These are phyloP conservation scores for Erpornis zantholeuca DNA, from an alignment of 2,113 vertebrate species.

Conservation along the genomic window DNA sequence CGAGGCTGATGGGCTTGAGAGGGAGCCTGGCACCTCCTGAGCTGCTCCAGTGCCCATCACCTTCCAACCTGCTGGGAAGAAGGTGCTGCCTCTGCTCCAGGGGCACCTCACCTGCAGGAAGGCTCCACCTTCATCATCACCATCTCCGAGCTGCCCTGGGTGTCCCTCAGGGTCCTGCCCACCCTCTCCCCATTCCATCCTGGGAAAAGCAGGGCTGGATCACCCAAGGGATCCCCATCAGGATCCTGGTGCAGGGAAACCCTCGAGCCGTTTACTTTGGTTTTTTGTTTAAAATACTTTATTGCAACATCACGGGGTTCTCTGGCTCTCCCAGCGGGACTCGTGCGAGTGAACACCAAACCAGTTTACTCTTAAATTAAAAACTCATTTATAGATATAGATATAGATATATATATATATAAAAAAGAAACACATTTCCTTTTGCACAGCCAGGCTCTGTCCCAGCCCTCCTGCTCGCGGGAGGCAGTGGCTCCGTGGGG, in stretches of 20 bases:
- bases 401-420: background rate
- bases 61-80: background rate
- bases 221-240: background rate
- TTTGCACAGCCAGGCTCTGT: background rate
- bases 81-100: background rate
- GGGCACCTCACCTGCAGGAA: background rate
- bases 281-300: slow-evolving; percentile 24
- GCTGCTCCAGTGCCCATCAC: background rate
- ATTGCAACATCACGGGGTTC: slow-evolving; percentile 40
- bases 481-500: background rate
- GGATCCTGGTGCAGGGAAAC: background rate
- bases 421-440: background rate
- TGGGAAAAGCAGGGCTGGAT: background rate
- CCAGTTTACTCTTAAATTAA: slow-evolving; percentile 56
- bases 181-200: accelerated
- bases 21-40: background rate
- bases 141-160: accelerated
- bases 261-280: accelerated
- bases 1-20: background rate
- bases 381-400: background rate
- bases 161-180: background rate
- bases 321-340: slow-evolving; percentile 7
- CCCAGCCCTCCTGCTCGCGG: background rate
- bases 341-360: background rate
- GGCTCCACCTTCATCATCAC: background rate